Percentiles rank a stretch among this genome's conserved stretches.
These are phyloP conservation scores for Labeo catla DNA, from an alignment of 2,113 vertebrate species.

Conservation along the genomic window DNA sequence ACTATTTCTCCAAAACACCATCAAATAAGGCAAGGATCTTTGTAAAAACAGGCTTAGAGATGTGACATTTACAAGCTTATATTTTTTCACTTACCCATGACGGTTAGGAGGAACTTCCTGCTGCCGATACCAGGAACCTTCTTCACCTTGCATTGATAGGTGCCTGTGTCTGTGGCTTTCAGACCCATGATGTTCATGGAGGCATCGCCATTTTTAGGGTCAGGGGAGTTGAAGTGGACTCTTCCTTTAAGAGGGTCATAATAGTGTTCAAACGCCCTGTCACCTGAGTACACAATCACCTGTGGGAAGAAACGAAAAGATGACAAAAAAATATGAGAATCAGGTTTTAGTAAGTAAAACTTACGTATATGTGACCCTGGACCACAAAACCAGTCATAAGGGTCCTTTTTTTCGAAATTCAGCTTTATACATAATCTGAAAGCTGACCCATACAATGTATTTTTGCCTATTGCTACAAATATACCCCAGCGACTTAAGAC, in stretches of 20 bases:
- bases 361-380: background rate
- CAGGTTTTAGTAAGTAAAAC: conserved; percentile 4
- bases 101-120: conserved; percentile 85
- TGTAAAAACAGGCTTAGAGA: background rate
- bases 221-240: conserved; percentile 84
- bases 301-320: conserved; percentile 59
- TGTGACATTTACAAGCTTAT: background rate
- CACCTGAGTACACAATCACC: conserved; percentile 89
- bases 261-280: conserved; percentile 83
- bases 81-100: conserved; percentile 82
- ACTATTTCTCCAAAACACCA: background rate
- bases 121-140: conserved; percentile 88
- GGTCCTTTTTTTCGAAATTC: too few species aligned
- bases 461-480: too few species aligned
- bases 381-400: too few species aligned
- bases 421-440: too few species aligned
- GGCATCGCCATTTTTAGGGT: conserved; percentile 87
- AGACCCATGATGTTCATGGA: conserved; percentile 87
- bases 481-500: too few species aligned
- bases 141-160: conserved; percentile 95
- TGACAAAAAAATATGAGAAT: background rate
- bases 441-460: too few species aligned
- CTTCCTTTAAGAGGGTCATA: conserved; percentile 77
- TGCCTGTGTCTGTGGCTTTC: conserved; percentile 84
- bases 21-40: background rate